Evolutionary conservation across 2,797 vertebrate genomes (phyloP).

Genomic region (Corythornis leucogaster): DNA sequence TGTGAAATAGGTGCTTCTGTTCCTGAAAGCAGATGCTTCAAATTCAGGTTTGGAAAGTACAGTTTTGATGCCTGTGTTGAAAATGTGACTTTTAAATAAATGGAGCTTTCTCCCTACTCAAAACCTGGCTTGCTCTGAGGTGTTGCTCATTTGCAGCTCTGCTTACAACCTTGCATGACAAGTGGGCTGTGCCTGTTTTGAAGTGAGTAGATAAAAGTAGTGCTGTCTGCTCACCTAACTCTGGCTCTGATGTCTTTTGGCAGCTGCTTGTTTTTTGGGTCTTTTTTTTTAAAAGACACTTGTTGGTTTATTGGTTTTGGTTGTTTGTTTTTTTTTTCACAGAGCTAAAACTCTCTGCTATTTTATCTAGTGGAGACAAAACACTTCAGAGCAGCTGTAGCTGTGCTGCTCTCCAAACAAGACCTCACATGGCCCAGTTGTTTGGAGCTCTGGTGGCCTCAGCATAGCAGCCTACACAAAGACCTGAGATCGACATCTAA

Average conservation of each 20-base stretch:
- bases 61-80: neutral
- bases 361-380: neutral
- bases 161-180: neutral
- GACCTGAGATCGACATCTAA: neutral
- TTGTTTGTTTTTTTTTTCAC: neutral
- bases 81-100: neutral
- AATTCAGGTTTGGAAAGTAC: neutral
- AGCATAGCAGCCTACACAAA: fast-evolving
- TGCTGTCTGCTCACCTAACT: neutral
- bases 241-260: neutral
- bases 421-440: neutral
- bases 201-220: fast-evolving
- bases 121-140: neutral
- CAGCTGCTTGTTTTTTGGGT: neutral
- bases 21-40: neutral
- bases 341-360: neutral
- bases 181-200: neutral
- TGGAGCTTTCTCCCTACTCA: neutral
- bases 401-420: neutral
- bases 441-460: neutral
- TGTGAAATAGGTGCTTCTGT: slow-evolving; percentile 12
- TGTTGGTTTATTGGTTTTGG: neutral
- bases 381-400: neutral
- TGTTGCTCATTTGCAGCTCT: neutral
- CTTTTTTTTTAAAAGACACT: neutral